A percentile compares a stretch with the other conserved stretches of the same genome.
These are phyloP conservation scores for Helicoverpa assulta DNA, from an alignment of 2,888 invertebrate genomes.

Conservation along the genomic window DNA sequence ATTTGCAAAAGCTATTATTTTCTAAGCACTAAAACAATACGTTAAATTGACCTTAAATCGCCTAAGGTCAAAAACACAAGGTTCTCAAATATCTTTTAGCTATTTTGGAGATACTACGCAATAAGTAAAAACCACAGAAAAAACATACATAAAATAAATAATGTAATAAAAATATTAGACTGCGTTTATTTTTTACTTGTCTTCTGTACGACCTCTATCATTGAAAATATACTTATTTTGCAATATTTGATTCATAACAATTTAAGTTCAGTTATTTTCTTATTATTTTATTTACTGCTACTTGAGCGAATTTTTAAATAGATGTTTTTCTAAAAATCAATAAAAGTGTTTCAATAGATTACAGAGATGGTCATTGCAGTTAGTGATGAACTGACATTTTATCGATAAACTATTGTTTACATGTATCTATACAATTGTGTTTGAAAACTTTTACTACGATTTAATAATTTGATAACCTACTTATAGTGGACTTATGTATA, in stretches of 20 bases:
- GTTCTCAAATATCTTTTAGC: conserved; percentile 30
- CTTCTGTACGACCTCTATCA: background rate
- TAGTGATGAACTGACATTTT: too few species aligned
- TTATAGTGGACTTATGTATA: too few species aligned
- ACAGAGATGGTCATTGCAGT: too few species aligned
- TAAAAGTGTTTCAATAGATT: too few species aligned
- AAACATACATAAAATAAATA: background rate
- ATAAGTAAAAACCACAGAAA: background rate
- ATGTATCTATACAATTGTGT: background rate
- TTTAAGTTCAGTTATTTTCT: too few species aligned
- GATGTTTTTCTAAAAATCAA: too few species aligned
- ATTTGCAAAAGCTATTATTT: background rate
- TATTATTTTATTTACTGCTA: too few species aligned
- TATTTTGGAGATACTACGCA: background rate
- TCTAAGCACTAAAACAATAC: conserved; percentile 47
- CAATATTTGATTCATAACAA: too few species aligned
- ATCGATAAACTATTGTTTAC: too few species aligned
- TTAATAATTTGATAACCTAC: too few species aligned
- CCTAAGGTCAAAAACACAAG: conserved; percentile 58
- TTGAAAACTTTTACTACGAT: too few species aligned
- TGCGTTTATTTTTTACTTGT: background rate
- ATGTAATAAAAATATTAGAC: background rate
- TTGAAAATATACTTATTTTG: background rate
- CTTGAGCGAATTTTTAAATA: too few species aligned
- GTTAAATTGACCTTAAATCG: conserved; percentile 54